phyloP scores from a whole-genome alignment of 2,888 invertebrate species.

The Himalopsyche kuldschensis region DNA sequence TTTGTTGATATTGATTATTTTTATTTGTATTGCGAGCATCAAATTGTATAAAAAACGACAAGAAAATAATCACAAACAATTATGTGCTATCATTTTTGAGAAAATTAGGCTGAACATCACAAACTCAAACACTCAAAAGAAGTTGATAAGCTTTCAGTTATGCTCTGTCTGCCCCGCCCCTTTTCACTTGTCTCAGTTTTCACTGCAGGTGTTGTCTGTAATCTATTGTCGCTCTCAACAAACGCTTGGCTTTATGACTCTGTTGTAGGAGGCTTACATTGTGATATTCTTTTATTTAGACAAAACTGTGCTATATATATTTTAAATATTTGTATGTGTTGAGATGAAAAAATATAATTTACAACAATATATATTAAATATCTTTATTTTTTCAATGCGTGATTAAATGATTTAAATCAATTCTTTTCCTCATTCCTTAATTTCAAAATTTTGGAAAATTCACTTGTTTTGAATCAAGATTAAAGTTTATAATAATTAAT shows the following conservation, averaged over 20 bases:
- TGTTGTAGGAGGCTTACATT: constrained; percentile 11
- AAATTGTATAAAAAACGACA: too few species aligned
- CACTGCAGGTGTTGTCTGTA: constrained; percentile 8
- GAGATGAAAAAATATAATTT: not conserved
- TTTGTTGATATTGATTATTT: too few species aligned
- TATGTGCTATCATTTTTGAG: not conserved
- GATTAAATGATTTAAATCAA: too few species aligned
- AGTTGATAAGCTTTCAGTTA: constrained; percentile 8
- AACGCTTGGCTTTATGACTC: constrained; percentile 27
- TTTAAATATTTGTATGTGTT: not conserved
- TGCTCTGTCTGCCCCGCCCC: constrained; percentile 38
- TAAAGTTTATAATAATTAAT: too few species aligned
- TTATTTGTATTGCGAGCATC: too few species aligned
- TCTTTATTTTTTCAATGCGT: too few species aligned
- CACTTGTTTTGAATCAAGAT: too few species aligned
- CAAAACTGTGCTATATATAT: not conserved
- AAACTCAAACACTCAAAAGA: not conserved
- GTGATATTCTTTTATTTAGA: not conserved
- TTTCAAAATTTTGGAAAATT: too few species aligned
- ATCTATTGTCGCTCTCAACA: constrained; percentile 9
- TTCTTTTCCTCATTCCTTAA: too few species aligned
- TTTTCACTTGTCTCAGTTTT: constrained; percentile 31
- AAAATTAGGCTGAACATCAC: not conserved
- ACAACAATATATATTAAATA: not conserved
- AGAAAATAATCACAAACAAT: not conserved